Evolutionary conservation across 2,113 vertebrate genomes (phyloP).

Genomic region (Macaca nemestrina): DNA sequence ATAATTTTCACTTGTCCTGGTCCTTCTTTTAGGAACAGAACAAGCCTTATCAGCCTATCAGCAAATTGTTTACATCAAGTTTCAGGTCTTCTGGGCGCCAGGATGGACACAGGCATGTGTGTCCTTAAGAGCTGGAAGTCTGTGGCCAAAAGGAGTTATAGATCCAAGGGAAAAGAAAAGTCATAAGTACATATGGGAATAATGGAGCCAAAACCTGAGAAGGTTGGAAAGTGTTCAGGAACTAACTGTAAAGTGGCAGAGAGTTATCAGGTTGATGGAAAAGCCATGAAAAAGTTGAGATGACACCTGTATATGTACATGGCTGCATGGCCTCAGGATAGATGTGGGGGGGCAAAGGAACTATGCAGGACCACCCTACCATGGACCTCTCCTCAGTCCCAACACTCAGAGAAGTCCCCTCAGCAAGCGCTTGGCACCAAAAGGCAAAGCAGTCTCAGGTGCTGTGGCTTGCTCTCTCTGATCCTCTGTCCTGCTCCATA

Average conservation of each 20-base stretch:
- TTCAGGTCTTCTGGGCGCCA: not conserved
- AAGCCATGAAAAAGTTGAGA: not conserved
- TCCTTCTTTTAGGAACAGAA: not conserved
- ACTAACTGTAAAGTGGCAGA: not conserved
- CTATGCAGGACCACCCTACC: accelerated
- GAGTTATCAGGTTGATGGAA: not conserved
- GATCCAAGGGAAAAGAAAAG: not conserved
- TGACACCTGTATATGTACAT: not conserved
- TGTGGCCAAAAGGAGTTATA: not conserved
- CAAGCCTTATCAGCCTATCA: not conserved
- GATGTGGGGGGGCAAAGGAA: not conserved
- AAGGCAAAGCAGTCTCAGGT: not conserved
- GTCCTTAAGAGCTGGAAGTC: not conserved
- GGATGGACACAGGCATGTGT: not conserved
- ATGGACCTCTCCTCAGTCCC: not conserved
- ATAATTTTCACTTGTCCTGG: not conserved
- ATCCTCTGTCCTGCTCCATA: not conserved
- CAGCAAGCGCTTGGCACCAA: not conserved
- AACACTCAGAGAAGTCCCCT: not conserved
- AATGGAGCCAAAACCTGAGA: not conserved
- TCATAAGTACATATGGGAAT: not conserved
- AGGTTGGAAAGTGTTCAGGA: not conserved
- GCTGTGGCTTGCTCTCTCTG: not conserved
- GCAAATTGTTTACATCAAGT: not conserved
- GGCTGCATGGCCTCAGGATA: not conserved